Evolutionary conservation across 2,113 vertebrate species (phyloP).

Genomic region (Porphyrio hochstetteri): DNA sequence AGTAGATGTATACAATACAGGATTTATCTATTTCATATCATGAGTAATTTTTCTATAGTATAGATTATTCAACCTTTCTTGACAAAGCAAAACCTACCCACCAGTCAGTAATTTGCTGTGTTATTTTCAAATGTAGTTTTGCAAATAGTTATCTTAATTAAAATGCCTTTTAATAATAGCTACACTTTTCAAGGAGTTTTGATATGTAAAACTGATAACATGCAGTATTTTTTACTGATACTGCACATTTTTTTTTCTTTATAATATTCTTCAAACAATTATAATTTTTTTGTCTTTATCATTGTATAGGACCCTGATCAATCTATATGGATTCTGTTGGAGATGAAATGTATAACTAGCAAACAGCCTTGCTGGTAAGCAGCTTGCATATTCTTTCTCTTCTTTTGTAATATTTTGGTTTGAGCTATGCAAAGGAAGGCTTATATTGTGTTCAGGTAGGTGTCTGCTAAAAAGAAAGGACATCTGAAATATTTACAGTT

Average conservation of each 20-base stretch:
- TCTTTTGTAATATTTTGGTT: not conserved
- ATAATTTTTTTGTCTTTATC: not conserved
- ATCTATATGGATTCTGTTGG: not conserved
- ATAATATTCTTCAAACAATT: not conserved
- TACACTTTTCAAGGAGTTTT: not conserved
- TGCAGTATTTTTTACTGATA: not conserved
- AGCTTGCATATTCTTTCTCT: not conserved
- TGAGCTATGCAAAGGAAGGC: not conserved
- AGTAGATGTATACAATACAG: not conserved
- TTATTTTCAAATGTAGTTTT: not conserved
- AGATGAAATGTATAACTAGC: not conserved
- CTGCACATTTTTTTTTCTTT: not conserved
- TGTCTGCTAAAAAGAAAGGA: not conserved
- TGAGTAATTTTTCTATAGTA: not conserved
- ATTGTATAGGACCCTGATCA: not conserved
- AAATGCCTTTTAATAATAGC: not conserved
- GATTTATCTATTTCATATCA: not conserved
- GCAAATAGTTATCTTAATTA: not conserved
- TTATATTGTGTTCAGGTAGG: not conserved
- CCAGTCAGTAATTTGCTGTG: not conserved
- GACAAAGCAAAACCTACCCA: not conserved
- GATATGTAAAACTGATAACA: not conserved
- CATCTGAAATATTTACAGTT: not conserved
- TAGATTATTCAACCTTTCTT: not conserved
- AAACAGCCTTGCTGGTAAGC: constrained; percentile 37